Base-by-base conservation (phyloP, 2,888 invertebrate genomes). In the Drosophila koepferae region DNA sequence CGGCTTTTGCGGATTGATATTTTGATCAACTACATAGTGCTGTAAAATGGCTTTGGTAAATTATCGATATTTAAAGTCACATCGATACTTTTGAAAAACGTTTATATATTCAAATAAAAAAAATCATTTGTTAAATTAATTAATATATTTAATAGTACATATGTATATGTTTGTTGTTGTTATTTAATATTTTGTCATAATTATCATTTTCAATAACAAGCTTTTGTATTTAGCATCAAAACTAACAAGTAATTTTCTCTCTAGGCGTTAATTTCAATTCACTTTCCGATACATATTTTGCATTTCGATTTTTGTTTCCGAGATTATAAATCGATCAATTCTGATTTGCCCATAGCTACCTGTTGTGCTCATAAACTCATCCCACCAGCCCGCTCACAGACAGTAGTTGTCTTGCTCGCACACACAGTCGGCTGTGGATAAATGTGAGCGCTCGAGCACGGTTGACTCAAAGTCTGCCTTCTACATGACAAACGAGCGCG, bases 401-500 rank as follows among this genome's bases (percentile, higher is more conserved):
- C 58, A 68, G 20, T 60, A 82, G 71, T 86, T 82, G 70, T 68
- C 80, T 64, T 72, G 7, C 62, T 69, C 63, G 8, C 34, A 56
- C 80, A 34, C 72, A 79, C 65, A 61, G 60, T 18, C 18, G 36
- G 46, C 63, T 70, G 78, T 77, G 62, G 53, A 69, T 70, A 36
- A 56, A 18, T 66, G 66, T 46, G 41, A 72, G 77, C 61, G 80
- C 80, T 79, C 63, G 74, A 67, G 54, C 66, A 49, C 18, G 59
- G 65, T 70, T 77, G 72, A 80, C 77, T 80, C 70, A 77, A 79
- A 79, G 80, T 70, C 80, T 72, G 65, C 72, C 63, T 77, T 77
- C 55, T 63, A 64, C 46, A 62, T 53, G 44, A 60, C 51, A 34
- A 48, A 43, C 63, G 69, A 73, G 70, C 80, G 80, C 78, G 78